Base-by-base conservation (phyloP, 2,797 vertebrate species). In the Emydoidea blandingii region DNA sequence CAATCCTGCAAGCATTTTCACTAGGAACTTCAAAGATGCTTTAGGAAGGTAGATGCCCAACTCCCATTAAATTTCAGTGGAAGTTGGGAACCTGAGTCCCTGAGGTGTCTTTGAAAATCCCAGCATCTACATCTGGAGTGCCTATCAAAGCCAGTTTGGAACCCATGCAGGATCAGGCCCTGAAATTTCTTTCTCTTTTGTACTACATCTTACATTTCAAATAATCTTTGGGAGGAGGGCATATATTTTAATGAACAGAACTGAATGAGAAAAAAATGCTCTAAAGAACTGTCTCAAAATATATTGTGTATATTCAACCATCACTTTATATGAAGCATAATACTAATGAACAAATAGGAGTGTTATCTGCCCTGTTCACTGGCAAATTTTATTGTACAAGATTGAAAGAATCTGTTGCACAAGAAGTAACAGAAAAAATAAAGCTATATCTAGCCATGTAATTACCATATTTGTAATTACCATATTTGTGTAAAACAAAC, bases 171-270 rank as follows among this genome's bases (percentile, higher is more conserved):
- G 27, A 80, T 41, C 37, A 53, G 62, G 29, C 57, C 27, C 34
- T 68, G 52, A 74, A 81, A 44, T 44, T 5, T 50, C 21, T 62
- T 65, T 62, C 11, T 50, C 49, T 54, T 79, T 47, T 91, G 83
- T 90, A 83, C 57, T 94, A 86, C 79, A 81, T 90, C 81, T 89
- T 84, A 87, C 87, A 78, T 62, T 95, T 87, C 72, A 83, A 86
- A 56, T 57, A 29, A 56, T 19, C 37, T 37, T 85, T 81, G 6
- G 83, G 23, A 11, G 86, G 72, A 91, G 49, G 34, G 14, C 25
- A 54, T 12, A 6, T 27, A 29, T 5, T 86, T n/a, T 52, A 81
- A 84, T 86, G 94, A 83, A 83, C 41, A 47, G 80, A 34, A 62
- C 14, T 54, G 85, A 29, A 59, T 74, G 65, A 85, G 78, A 44